Percentiles rank a stretch among this genome's conserved stretches.
Conservation (phyloP, 2,888 invertebrate species). For the Pristionchus maxplancki region DNA sequence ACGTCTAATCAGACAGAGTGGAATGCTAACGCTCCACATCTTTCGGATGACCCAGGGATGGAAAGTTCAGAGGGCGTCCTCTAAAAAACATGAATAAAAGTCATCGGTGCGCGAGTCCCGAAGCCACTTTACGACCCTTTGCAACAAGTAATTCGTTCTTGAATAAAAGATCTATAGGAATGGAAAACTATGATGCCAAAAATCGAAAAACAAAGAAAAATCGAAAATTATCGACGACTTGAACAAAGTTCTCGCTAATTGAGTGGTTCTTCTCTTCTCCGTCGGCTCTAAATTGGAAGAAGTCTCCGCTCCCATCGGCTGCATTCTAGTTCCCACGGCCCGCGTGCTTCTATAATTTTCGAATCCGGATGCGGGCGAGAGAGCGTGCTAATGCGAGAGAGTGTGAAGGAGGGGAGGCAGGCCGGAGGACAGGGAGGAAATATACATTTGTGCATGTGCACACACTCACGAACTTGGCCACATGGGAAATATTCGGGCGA, state of each 20-base stretch:
- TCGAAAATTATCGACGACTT: background rate
- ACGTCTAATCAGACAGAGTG: conserved; percentile 6
- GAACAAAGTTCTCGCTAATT: background rate
- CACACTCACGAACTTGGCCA: background rate
- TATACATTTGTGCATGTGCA: background rate
- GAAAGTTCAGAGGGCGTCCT: background rate
- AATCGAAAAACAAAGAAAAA: background rate
- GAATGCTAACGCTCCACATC: background rate
- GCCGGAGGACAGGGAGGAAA: too few relatives aligned
- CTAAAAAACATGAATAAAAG: background rate
- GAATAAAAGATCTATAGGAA: background rate
- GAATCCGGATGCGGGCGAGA: conserved; percentile 4
- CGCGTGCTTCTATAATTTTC: conserved; percentile 16
- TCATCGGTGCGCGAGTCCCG: background rate
- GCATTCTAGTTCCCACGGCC: conserved; percentile 32
- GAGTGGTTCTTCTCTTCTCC: background rate
- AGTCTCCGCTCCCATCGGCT: background rate
- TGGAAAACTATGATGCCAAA: background rate
- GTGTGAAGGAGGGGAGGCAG: background rate
- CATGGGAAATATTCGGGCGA: conserved; percentile 33
- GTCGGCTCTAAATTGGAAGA: background rate
- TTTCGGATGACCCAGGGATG: background rate
- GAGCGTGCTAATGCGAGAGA: background rate
- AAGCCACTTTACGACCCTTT: background rate
- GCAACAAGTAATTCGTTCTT: background rate